These are phyloP conservation scores for Oligia latruncula DNA, from an alignment of 2,888 invertebrate genomes.

Conservation along the genomic window DNA sequence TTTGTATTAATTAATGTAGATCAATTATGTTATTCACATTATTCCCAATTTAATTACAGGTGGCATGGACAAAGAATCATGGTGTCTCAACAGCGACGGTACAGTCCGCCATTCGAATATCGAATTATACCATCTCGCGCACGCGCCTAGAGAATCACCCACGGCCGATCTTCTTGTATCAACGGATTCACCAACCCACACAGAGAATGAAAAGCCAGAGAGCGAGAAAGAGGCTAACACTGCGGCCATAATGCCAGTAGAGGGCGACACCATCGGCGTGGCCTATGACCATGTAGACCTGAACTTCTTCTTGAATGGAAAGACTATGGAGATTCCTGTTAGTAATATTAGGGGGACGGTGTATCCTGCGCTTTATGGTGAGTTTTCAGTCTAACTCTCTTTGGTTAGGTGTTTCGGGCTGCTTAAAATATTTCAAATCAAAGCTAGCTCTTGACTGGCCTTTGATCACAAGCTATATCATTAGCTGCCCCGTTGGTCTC, in stretches of 20 bases:
- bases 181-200: conserved; percentile 79
- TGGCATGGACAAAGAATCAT: conserved; percentile 96
- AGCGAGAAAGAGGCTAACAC: conserved; percentile 75
- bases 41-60: conserved; percentile 85
- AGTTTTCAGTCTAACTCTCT: conserved; percentile 70
- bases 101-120: conserved; percentile 95
- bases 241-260: conserved; percentile 92
- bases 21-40: neutral
- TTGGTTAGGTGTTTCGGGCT: neutral
- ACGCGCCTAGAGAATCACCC: conserved; percentile 84
- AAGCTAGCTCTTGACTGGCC: neutral
- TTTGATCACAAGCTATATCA: neutral
- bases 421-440: neutral
- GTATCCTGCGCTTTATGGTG: conserved; percentile 98
- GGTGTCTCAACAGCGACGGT: conserved; percentile 98
- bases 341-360: conserved; percentile 97
- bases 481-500: neutral
- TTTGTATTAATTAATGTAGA: neutral
- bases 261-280: conserved; percentile 98
- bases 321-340: conserved; percentile 95
- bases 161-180: conserved; percentile 84
- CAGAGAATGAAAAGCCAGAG: conserved; percentile 77
- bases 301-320: conserved; percentile 98
- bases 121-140: conserved; percentile 92
- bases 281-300: conserved; percentile 99